These are phyloP conservation scores for Hipposideros larvatus DNA, from an alignment of 2,797 vertebrate genomes.

Conservation along the genomic window DNA sequence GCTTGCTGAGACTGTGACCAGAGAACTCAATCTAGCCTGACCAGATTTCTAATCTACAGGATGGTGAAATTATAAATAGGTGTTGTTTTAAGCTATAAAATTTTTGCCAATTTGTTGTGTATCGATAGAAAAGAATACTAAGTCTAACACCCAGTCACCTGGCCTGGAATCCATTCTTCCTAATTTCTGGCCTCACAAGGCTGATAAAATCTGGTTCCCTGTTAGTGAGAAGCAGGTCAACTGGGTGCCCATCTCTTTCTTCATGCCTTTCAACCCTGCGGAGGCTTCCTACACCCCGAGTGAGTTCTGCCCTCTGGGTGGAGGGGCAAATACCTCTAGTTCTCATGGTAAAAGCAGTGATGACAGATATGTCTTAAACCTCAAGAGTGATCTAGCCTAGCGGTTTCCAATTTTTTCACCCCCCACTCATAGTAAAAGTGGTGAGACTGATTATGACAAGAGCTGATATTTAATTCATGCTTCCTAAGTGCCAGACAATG, in stretches of 20 bases:
- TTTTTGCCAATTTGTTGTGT: not conserved
- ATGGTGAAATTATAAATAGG: not conserved
- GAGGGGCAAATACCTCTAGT: not conserved
- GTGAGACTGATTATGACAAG: not conserved
- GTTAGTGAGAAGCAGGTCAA: not conserved
- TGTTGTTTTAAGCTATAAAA: not conserved
- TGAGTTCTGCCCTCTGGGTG: not conserved
- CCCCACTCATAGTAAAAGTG: not conserved
- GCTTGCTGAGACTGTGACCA: not conserved
- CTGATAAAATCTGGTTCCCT: not conserved
- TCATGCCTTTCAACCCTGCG: not conserved
- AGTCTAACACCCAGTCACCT: not conserved
- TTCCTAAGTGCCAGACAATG: not conserved
- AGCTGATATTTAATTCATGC: not conserved
- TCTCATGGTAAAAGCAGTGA: not conserved
- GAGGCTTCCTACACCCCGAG: not conserved
- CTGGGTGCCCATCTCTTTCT: not conserved
- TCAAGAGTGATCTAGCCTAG: not conserved
- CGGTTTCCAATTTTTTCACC: not conserved
- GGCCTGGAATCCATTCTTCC: not conserved
- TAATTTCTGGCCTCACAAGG: not conserved
- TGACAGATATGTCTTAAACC: not conserved
- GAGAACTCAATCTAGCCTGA: not conserved
- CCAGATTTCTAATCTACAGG: not conserved
- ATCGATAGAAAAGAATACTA: not conserved